Conservation (phyloP, 2,113 vertebrate genomes). For the Melanerpes formicivorus region DNA sequence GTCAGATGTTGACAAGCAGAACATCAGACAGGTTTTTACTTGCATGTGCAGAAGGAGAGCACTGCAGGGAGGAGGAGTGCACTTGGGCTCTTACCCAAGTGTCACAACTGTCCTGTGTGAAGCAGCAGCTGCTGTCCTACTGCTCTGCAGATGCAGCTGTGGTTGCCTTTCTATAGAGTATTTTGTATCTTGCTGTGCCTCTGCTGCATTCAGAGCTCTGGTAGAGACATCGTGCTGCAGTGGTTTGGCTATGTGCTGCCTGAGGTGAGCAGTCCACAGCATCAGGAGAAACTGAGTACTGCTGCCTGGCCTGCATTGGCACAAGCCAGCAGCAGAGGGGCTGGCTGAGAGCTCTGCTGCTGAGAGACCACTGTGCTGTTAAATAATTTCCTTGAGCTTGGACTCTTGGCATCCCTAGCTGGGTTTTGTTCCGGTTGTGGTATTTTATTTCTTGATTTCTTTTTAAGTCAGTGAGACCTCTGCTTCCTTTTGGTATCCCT, state of each 20-base stretch:
- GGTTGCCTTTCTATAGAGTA: background rate
- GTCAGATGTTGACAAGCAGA: background rate
- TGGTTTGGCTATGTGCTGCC: background rate
- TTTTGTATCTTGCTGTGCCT: background rate
- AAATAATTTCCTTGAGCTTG: background rate
- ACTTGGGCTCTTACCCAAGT: background rate
- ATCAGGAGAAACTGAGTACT: background rate
- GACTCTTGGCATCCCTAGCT: background rate
- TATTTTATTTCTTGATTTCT: background rate
- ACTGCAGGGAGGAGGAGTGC: background rate
- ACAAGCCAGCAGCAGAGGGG: background rate
- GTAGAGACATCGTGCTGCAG: background rate
- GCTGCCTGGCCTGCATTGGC: background rate
- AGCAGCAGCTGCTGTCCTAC: background rate
- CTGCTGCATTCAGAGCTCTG: background rate
- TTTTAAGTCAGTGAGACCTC: background rate
- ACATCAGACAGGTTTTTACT: constrained; percentile 1
- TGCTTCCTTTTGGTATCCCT: background rate
- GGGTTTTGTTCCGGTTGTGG: background rate
- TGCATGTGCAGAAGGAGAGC: background rate
- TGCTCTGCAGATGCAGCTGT: background rate
- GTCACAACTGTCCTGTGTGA: background rate
- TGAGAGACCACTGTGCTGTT: background rate
- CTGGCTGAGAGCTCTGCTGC: background rate
- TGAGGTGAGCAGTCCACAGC: background rate